Conservation (phyloP, 2,113 vertebrate genomes). For the Pleuronectes platessa region DNA sequence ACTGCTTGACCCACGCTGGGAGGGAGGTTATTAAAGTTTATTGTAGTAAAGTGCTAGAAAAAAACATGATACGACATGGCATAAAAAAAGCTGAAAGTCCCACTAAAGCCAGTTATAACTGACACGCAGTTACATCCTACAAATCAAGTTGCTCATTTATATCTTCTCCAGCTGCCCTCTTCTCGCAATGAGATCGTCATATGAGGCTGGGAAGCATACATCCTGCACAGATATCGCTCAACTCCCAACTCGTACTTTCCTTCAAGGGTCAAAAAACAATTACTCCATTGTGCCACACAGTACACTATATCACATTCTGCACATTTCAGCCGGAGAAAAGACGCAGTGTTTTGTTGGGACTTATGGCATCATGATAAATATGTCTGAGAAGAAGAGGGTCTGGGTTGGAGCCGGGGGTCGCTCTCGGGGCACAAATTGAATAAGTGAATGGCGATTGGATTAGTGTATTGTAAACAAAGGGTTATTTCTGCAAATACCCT, state of each 20-base stretch:
- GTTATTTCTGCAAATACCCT: slow-evolving; percentile 47
- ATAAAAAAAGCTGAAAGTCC: slow-evolving; percentile 41
- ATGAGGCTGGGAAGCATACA: slow-evolving; percentile 39
- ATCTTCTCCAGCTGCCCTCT: slow-evolving; percentile 35
- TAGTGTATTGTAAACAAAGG: slow-evolving; percentile 51
- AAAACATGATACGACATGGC: slow-evolving; percentile 25
- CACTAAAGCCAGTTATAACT: slow-evolving; percentile 32
- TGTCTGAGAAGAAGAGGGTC: slow-evolving; percentile 34
- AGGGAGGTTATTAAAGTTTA: slow-evolving; percentile 46
- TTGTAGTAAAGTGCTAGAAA: slow-evolving; percentile 49
- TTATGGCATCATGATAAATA: slow-evolving; percentile 66
- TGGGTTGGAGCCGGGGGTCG: slow-evolving; percentile 28
- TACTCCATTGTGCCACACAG: slow-evolving; percentile 62
- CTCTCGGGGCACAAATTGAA: slow-evolving; percentile 48
- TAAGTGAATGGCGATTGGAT: slow-evolving; percentile 34
- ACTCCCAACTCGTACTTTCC: slow-evolving; percentile 51
- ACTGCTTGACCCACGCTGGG: slow-evolving; percentile 43
- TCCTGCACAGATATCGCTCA: slow-evolving; percentile 53
- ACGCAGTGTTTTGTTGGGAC: slow-evolving; percentile 55
- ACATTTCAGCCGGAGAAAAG: slow-evolving; percentile 64
- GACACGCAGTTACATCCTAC: slow-evolving; percentile 30
- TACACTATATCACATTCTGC: slow-evolving; percentile 70
- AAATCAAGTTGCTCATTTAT: slow-evolving; percentile 50
- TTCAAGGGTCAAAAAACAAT: slow-evolving; percentile 68
- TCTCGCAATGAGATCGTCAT: slow-evolving; percentile 25